Conservation (phyloP, 2,888 invertebrate species). For the Salticus scenicus region DNA sequence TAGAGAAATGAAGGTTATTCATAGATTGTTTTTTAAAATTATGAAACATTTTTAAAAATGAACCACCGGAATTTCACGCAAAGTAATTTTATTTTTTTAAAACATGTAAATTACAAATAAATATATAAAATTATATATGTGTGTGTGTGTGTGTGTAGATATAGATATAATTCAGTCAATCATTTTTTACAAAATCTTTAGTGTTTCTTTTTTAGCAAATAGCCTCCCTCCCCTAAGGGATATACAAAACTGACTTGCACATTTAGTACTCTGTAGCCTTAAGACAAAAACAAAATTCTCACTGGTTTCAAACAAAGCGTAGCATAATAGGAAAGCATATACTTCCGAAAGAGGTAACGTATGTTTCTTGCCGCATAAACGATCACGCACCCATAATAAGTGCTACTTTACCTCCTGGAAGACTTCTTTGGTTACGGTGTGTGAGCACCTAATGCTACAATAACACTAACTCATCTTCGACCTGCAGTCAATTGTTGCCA, state of each 20-base stretch:
- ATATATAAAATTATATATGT: too few relatives aligned
- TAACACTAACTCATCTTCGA: background rate
- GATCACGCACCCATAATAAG: background rate
- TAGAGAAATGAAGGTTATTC: too few relatives aligned
- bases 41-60: too few relatives aligned
- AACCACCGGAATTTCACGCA: background rate
- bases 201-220: background rate
- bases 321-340: background rate
- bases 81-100: background rate
- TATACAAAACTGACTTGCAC: background rate
- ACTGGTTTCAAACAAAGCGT: background rate
- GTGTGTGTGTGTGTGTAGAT: too few relatives aligned
- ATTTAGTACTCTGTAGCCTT: background rate
- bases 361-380: background rate
- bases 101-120: background rate
- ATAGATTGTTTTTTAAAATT: too few relatives aligned
- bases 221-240: background rate
- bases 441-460: background rate
- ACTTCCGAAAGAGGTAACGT: conserved; percentile 9
- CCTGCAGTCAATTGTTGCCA: background rate
- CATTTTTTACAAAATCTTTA: background rate
- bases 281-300: background rate
- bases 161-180: background rate
- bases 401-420: background rate
- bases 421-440: background rate